Evolutionary conservation across 2,888 invertebrate genomes (phyloP).

Genomic region (Zelleria hepariella): DNA sequence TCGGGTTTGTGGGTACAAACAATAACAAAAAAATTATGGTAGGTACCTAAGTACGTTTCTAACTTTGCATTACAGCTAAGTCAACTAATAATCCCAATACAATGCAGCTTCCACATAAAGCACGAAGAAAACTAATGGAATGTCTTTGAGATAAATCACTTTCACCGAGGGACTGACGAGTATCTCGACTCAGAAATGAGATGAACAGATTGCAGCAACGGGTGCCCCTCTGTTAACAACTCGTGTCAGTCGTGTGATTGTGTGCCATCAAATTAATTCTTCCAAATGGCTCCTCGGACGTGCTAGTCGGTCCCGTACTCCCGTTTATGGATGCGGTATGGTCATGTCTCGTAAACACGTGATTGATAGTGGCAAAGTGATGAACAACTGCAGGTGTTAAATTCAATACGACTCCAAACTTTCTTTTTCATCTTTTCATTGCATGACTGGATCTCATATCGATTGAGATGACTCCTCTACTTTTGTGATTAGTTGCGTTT

Average conservation of each 20-base stretch:
- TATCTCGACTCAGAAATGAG: neutral
- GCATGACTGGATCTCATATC: neutral
- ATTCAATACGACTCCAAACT: neutral
- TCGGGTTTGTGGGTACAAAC: no score
- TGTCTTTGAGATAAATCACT: neutral
- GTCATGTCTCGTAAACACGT: neutral
- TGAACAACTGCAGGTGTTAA: neutral
- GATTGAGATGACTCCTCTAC: neutral
- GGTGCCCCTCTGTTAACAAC: neutral
- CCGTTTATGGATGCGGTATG: neutral
- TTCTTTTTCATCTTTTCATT: neutral
- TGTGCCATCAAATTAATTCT: slow-evolving; percentile 12
- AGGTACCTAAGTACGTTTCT: neutral
- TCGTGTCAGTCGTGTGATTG: slow-evolving; percentile 8
- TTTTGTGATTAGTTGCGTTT: neutral
- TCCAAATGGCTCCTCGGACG: neutral
- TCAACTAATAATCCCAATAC: neutral
- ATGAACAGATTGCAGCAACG: neutral
- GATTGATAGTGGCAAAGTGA: neutral
- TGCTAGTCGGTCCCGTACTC: neutral
- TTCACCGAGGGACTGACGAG: neutral
- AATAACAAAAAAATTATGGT: no score
- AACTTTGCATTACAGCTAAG: neutral
- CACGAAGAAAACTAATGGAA: neutral
- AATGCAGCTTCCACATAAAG: neutral